These are phyloP conservation scores for Schizothorax lantsangensis DNA, from an alignment of 2,797 vertebrate genomes.

Conservation along the genomic window DNA sequence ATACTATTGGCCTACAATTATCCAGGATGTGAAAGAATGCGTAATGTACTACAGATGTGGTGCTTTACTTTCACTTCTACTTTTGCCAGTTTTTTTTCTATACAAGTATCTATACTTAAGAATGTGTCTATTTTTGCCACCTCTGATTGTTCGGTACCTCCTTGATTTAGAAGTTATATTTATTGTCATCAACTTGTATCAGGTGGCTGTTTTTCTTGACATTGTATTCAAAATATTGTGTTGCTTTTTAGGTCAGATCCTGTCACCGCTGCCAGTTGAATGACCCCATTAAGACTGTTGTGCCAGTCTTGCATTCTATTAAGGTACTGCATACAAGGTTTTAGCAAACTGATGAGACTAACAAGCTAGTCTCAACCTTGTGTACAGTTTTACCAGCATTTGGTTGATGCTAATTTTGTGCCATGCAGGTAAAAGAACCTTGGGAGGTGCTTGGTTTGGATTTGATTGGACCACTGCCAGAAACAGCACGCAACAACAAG, in stretches of 20 bases:
- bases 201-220: too few relatives aligned
- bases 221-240: too few relatives aligned
- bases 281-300: not conserved
- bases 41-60: not conserved
- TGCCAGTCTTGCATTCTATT: constrained; percentile 12
- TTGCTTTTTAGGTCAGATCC: too few relatives aligned
- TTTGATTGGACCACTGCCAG: constrained; percentile 30
- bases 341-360: not conserved
- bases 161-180: too few relatives aligned
- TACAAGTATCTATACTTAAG: too few relatives aligned
- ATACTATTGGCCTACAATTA: too few relatives aligned
- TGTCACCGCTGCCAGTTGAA: constrained; percentile 20
- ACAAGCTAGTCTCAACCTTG: not conserved
- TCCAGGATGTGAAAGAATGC: too few relatives aligned
- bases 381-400: not conserved
- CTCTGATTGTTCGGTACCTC: too few relatives aligned
- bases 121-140: too few relatives aligned
- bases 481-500: constrained; percentile 1
- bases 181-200: too few relatives aligned
- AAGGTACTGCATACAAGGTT: too few relatives aligned
- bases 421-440: not conserved
- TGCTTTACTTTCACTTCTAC: not conserved
- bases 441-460: not conserved
- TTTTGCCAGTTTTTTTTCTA: not conserved
- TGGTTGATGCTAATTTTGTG: too few relatives aligned